A percentile compares a stretch with the other conserved stretches of the same genome.
These are phyloP conservation scores for Macroramphosus scolopax DNA, from an alignment of 2,797 vertebrate genomes.

Conservation along the genomic window DNA sequence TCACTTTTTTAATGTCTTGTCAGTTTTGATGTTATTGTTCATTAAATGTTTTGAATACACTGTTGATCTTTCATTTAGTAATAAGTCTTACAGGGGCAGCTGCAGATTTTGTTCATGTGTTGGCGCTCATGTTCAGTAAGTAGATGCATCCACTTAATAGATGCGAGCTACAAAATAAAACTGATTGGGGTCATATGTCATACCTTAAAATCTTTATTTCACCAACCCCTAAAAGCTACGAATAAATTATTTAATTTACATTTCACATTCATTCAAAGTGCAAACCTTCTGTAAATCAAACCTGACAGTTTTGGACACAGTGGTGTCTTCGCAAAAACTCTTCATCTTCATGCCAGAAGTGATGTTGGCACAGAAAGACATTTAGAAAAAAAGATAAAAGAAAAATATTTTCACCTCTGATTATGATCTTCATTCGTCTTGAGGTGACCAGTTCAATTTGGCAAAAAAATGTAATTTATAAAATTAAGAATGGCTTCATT, in stretches of 20 bases:
- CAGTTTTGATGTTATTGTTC: slow-evolving; percentile 25
- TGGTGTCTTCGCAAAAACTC: slow-evolving; percentile 25
- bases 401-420: slow-evolving; percentile 21
- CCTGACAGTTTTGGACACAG: slow-evolving; percentile 19
- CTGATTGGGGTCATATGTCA: slow-evolving; percentile 15
- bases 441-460: slow-evolving; percentile 37
- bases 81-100: not conserved
- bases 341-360: slow-evolving; percentile 31
- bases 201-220: slow-evolving; percentile 78
- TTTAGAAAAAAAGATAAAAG: slow-evolving; percentile 11
- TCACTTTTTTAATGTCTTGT: slow-evolving; percentile 28
- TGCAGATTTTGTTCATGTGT: not conserved
- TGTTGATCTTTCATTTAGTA: slow-evolving; percentile 13
- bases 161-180: slow-evolving; percentile 11
- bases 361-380: slow-evolving; percentile 62
- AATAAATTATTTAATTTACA: slow-evolving; percentile 77
- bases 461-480: slow-evolving; percentile 44
- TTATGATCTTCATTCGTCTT: slow-evolving; percentile 16
- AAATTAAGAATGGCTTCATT: slow-evolving; percentile 31
- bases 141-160: not conserved
- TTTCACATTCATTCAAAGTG: slow-evolving; percentile 71
- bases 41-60: slow-evolving; percentile 61
- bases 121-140: not conserved
- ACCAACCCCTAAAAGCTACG: slow-evolving; percentile 68
- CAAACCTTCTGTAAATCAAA: slow-evolving; percentile 56